Evolutionary conservation across 2,113 vertebrate genomes (phyloP).

Genomic region (Mobula birostris): DNA sequence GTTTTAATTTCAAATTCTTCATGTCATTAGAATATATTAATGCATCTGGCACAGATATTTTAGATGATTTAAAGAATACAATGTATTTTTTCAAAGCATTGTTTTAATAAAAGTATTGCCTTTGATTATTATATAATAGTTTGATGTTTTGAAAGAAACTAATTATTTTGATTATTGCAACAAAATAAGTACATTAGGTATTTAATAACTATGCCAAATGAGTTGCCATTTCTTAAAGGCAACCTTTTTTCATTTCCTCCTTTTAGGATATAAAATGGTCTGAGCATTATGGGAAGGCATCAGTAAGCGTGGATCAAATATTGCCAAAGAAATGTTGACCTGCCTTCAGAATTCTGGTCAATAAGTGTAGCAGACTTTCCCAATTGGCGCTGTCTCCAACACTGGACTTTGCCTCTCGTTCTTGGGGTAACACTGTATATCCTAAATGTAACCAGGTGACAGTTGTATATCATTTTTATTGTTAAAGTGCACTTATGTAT

Average conservation of each 20-base stretch:
- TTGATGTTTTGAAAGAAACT: background rate
- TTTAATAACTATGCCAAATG: background rate
- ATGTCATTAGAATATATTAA: background rate
- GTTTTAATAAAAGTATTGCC: background rate
- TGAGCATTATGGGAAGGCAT: background rate
- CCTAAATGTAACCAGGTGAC: no score
- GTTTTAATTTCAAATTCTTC: conserved; percentile 7
- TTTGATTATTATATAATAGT: background rate
- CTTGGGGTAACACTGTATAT: no score
- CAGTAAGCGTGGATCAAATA: background rate
- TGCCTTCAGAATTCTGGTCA: background rate
- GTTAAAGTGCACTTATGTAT: no score
- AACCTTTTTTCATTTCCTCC: background rate
- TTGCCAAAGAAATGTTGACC: background rate
- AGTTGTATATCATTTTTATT: no score
- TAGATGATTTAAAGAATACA: background rate
- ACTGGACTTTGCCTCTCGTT: background rate
- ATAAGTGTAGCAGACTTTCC: background rate
- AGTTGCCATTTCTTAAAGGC: background rate
- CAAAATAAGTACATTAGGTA: background rate
- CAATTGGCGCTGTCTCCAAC: background rate
- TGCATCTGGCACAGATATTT: background rate
- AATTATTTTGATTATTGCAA: background rate
- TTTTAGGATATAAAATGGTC: background rate
- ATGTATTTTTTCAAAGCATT: background rate